These are phyloP conservation scores for Sanderia malayensis DNA, from an alignment of 30 jellyfish, hydroid and myxozoan species.

Conservation along the genomic window DNA sequence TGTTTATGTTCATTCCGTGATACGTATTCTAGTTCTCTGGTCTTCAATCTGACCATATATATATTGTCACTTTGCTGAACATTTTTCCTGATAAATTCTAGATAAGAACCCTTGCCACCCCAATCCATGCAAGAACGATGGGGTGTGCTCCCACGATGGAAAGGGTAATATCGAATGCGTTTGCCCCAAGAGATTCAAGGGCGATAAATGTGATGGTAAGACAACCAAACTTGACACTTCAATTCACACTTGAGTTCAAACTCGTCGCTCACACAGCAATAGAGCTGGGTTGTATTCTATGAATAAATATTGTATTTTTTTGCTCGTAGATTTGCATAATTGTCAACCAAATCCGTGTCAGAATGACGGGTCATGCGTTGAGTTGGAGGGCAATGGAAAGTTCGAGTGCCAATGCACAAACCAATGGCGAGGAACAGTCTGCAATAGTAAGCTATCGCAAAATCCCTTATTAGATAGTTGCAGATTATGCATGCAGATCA, in stretches of 20 bases:
- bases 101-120: slow-evolving; percentile 92
- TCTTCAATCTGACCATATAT: no score
- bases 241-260: no score
- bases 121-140: slow-evolving; percentile 71
- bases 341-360: slow-evolving; percentile 91
- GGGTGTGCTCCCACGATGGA: slow-evolving; percentile 84
- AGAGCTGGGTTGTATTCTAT: no score
- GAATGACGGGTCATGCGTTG: slow-evolving; percentile 76
- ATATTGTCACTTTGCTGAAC: not conserved
- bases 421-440: slow-evolving; percentile 69
- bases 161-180: slow-evolving; percentile 61
- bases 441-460: slow-evolving; percentile 67
- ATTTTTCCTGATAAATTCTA: slow-evolving; percentile 2
- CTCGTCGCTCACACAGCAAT: no score
- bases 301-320: no score
- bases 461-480: no score
- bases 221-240: no score
- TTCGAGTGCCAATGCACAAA: slow-evolving; percentile 81
- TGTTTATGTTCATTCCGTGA: no score
- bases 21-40: no score
- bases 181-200: slow-evolving; percentile 74
- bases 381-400: slow-evolving; percentile 57
- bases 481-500: no score
- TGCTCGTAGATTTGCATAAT: slow-evolving; percentile 62
- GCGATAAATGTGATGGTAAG: slow-evolving; percentile 81